These are phyloP conservation scores for Cryptocheilus praepositus DNA, from an alignment of 2,888 invertebrate species.

Conservation along the genomic window DNA sequence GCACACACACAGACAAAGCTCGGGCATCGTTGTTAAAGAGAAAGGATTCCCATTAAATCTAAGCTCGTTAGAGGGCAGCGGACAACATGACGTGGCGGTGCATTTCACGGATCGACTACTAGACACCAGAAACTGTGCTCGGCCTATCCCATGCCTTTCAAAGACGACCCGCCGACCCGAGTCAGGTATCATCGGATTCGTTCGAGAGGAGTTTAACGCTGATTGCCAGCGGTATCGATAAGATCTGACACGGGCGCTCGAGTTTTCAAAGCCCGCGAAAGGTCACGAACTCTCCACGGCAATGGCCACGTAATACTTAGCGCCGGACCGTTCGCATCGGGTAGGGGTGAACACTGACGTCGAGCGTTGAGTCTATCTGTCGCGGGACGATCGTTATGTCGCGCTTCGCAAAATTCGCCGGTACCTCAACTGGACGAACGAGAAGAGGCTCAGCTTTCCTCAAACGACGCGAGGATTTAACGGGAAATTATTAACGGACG, in stretches of 20 bases:
- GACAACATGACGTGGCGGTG: constrained; percentile 44
- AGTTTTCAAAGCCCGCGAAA: constrained; percentile 56
- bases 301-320: constrained; percentile 2
- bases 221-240: constrained; percentile 51
- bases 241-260: constrained; percentile 54
- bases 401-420: too few relatives aligned
- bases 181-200: constrained; percentile 49
- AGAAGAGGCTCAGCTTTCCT: too few relatives aligned
- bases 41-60: constrained; percentile 41
- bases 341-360: too few relatives aligned
- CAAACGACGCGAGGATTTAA: too few relatives aligned
- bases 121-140: constrained; percentile 32
- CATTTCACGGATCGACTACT: constrained; percentile 41
- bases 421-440: too few relatives aligned
- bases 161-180: constrained; percentile 39
- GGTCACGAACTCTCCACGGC: constrained; percentile 40
- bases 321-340: too few relatives aligned
- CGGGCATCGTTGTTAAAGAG: neutral
- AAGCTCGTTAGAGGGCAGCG: constrained; percentile 43
- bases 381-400: too few relatives aligned
- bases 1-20: constrained; percentile 11
- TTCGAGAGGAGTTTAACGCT: constrained; percentile 36
- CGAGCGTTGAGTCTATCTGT: too few relatives aligned
- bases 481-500: too few relatives aligned
- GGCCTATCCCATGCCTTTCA: constrained; percentile 34